A percentile compares a stretch with the other conserved stretches of the same genome.
Evolutionary conservation across 2,797 vertebrate species (phyloP).

Genomic region (Philypnodon macrostomus): DNA sequence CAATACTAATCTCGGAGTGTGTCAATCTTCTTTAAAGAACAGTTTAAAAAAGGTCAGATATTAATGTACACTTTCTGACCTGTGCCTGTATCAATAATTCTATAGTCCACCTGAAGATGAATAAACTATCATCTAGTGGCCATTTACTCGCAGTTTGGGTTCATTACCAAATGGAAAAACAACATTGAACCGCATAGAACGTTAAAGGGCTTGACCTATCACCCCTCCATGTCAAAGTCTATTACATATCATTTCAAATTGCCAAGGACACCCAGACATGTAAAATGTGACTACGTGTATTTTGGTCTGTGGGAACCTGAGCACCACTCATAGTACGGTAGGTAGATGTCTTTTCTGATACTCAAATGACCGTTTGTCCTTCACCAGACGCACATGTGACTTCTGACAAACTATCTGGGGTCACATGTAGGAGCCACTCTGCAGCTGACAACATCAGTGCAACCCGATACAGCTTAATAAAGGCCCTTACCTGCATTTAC

Average conservation of each 20-base stretch:
- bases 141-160: constrained; percentile 43
- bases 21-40: neutral
- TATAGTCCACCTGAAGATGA: constrained; percentile 36
- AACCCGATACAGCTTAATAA: constrained; percentile 66
- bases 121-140: constrained; percentile 48
- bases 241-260: constrained; percentile 47
- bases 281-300: constrained; percentile 22
- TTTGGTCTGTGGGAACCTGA: constrained; percentile 5
- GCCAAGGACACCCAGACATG: constrained; percentile 36
- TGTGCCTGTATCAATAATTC: constrained; percentile 8
- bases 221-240: constrained; percentile 44
- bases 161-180: constrained; percentile 44
- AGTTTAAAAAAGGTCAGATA: neutral
- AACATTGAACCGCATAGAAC: constrained; percentile 58
- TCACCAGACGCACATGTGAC: constrained; percentile 13
- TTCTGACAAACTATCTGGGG: constrained; percentile 5
- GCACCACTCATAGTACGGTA: constrained; percentile 21
- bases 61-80: constrained; percentile 3
- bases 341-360: constrained; percentile 24
- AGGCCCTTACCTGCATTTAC: constrained; percentile 71
- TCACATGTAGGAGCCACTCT: no score
- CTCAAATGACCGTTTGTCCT: neutral
- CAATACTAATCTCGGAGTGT: neutral
- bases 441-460: constrained; percentile 58
- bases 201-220: constrained; percentile 72